Evolutionary conservation across 37 sponge, comb jelly and placozoan genomes (phyloP).

Genomic region (Trichoplax adhaerens): DNA sequence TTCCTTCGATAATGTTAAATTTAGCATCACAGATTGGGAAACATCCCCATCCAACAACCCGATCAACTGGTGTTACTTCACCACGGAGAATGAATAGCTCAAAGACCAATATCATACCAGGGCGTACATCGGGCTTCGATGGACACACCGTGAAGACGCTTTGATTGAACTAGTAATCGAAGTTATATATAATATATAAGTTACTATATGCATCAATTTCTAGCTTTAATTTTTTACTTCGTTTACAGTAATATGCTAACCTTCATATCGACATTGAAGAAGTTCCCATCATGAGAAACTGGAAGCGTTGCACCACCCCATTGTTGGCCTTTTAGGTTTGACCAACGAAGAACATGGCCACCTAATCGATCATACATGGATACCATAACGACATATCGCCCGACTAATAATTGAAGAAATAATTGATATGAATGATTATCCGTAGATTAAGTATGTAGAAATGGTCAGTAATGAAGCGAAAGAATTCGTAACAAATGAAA

Average conservation of each 20-base stretch:
- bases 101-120: slow-evolving; percentile 26
- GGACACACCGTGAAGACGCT: slow-evolving; percentile 36
- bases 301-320: slow-evolving; percentile 30
- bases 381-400: slow-evolving; percentile 23
- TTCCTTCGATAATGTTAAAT: not conserved
- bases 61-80: slow-evolving; percentile 19
- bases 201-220: not conserved
- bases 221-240: not conserved
- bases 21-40: slow-evolving; percentile 27
- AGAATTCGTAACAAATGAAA: too few species aligned
- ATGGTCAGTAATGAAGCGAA: too few species aligned
- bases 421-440: not conserved
- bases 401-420: slow-evolving; percentile 1
- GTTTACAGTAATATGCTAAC: not conserved
- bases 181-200: not conserved
- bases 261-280: slow-evolving; percentile 15
- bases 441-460: not conserved
- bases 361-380: slow-evolving; percentile 33
- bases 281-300: slow-evolving; percentile 16
- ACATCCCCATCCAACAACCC: slow-evolving; percentile 28
- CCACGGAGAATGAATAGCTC: slow-evolving; percentile 30
- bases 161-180: slow-evolving; percentile 13
- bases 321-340: slow-evolving; percentile 22
- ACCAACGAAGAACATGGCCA: slow-evolving; percentile 32
- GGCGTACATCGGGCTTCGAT: slow-evolving; percentile 21